Evolutionary conservation across 2,888 invertebrate species (phyloP), one percentile per base, ranked within the genome.

Genomic region (Venustoraphidia nigricollis): DNA sequence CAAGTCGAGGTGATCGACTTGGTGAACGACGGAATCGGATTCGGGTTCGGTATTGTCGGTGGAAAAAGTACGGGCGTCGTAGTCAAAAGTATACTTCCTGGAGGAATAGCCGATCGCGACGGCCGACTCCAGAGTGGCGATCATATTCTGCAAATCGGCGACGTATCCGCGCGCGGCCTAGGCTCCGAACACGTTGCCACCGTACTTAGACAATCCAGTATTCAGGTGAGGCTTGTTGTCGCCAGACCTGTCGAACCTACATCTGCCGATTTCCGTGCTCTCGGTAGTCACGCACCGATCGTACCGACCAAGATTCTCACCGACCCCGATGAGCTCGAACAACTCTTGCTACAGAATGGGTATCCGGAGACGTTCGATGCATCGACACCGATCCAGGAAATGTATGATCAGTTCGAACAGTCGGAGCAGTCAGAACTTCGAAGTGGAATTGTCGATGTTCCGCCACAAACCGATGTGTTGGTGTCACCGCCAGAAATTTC

Each of bases 1-100:
- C 96, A 97, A 77, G 93, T 98, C 68, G 97, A 98, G 81, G 91
- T 95, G 62, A 93, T 98, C 68, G 96, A 97, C 71, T 79, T 98
- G 60, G 79, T 87, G 58, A 97, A 97, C 70, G 96, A 97, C 76
- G 96, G 95, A 58, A 89, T 92, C 61, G 95, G 96, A 47, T 79
- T 97, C 59, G 98, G 98, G 54, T 98, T 98, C 70, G 97, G 97
- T 58, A 87, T 98, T 62, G 95, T 98, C 59, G 98, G 98, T 56
- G 92, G 92, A 39, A 81, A 93, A 55, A 95, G 94, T 69, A 97
- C 97, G 37, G 98, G 98, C 37, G 97, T 98, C 50, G 96, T 98
- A 50, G 94, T 98, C 59, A 98, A 98, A 70, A 94, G 94, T 54
- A 87, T 98, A 54, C 76, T 95, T 50, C 95, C 96, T 8, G 97